These are phyloP conservation scores for Actias luna DNA, from an alignment of 2,888 invertebrate genomes.

Conservation along the genomic window DNA sequence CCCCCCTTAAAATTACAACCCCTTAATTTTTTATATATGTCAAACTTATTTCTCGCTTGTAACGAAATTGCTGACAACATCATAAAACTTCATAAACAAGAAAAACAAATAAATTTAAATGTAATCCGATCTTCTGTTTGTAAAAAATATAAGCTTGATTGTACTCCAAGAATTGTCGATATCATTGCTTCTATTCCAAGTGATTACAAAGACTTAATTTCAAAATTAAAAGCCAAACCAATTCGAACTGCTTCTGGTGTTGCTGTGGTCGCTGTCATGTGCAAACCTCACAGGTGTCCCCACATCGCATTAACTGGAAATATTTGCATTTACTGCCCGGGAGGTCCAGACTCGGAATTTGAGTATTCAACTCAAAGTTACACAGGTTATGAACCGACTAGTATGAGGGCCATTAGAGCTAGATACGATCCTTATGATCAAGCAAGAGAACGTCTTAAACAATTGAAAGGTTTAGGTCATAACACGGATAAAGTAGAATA, in stretches of 20 bases:
- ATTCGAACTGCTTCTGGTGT: slow-evolving; percentile 99
- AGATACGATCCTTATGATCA: slow-evolving; percentile 98
- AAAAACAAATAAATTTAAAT: no score
- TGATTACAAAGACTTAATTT: slow-evolving; percentile 92
- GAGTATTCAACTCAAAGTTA: slow-evolving; percentile 99
- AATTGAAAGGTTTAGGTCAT: slow-evolving; percentile 97
- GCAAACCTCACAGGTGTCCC: slow-evolving; percentile 99
- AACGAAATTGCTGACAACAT: no score
- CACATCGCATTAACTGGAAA: slow-evolving; percentile 99
- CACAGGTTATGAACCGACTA: slow-evolving; percentile 99
- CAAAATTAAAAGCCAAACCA: slow-evolving; percentile 96
- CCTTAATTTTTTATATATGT: no score
- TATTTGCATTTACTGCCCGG: slow-evolving; percentile 99
- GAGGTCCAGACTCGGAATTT: slow-evolving; percentile 99
- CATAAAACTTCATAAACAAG: no score
- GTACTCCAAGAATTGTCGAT: slow-evolving; percentile 97
- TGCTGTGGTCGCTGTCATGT: slow-evolving; percentile 99
- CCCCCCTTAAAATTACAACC: no score
- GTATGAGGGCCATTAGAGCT: slow-evolving; percentile 99
- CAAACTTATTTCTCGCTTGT: no score
- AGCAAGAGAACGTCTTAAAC: slow-evolving; percentile 93
- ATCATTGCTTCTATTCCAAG: slow-evolving; percentile 99
- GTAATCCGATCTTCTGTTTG: no score
- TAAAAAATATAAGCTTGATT: no score
- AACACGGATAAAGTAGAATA: slow-evolving; percentile 99